Percentiles rank a stretch among this genome's conserved stretches.
phyloP scores from a whole-genome alignment of 1,140 invertebrate genomes.

The Vanessa tameamea region DNA sequence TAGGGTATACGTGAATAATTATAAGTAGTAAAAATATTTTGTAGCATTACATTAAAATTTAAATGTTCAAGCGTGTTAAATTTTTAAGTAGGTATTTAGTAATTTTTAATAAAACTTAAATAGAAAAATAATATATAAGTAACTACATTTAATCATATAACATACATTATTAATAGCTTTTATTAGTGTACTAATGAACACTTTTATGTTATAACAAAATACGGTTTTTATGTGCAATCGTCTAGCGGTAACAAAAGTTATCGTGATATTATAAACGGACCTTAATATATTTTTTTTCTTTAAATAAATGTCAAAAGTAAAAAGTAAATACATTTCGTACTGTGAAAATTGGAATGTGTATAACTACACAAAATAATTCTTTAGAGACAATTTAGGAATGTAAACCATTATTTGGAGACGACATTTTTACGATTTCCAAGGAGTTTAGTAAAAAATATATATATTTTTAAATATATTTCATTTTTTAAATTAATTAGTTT shows the following conservation, averaged over 20 bases:
- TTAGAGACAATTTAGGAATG: slow-evolving; percentile 18
- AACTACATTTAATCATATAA: too few relatives aligned
- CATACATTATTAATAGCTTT: too few relatives aligned
- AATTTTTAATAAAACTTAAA: too few relatives aligned
- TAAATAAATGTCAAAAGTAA: slow-evolving; percentile 26
- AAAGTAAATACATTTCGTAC: slow-evolving; percentile 14
- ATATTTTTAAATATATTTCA: background rate
- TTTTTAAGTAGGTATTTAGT: too few relatives aligned
- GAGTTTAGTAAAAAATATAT: slow-evolving; percentile 6
- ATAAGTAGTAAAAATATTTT: too few relatives aligned
- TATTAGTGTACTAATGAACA: too few relatives aligned
- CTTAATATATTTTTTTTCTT: slow-evolving; percentile 6
- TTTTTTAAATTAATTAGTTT: slow-evolving; percentile 47
- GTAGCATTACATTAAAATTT: too few relatives aligned
- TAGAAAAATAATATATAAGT: too few relatives aligned
- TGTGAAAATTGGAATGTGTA: slow-evolving; percentile 44
- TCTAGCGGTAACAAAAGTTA: background rate
- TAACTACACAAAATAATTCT: slow-evolving; percentile 38
- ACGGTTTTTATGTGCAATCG: too few relatives aligned
- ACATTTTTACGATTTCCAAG: background rate
- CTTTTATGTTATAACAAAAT: too few relatives aligned
- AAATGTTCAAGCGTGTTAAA: too few relatives aligned
- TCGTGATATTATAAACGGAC: slow-evolving; percentile 15
- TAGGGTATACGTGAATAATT: background rate
- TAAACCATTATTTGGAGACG: slow-evolving; percentile 11